These are phyloP conservation scores for Scomber scombrus DNA, from an alignment of 2,113 vertebrate species.

Conservation along the genomic window DNA sequence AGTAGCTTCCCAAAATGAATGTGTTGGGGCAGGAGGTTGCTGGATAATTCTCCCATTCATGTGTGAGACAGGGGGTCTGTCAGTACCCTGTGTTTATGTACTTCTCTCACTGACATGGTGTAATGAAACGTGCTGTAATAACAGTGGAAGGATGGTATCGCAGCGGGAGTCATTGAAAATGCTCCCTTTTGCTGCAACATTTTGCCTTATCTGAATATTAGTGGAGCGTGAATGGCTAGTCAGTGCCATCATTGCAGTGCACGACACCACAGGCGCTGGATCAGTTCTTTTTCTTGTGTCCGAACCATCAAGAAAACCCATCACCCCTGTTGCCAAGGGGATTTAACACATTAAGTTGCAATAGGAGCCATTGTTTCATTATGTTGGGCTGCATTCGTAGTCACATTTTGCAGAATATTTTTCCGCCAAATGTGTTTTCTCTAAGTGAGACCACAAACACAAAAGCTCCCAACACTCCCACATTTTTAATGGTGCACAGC, in stretches of 20 bases:
- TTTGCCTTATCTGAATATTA: conserved; percentile 69
- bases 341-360: conserved; percentile 26
- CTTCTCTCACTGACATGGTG: conserved; percentile 72
- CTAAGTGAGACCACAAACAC: conserved; percentile 14
- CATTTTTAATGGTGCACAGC: conserved; percentile 36
- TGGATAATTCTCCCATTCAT: conserved; percentile 69
- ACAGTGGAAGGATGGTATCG: conserved; percentile 75
- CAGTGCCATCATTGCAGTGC: conserved; percentile 6
- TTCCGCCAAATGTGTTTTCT: conserved; percentile 26
- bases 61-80: conserved; percentile 69
- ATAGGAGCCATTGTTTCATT: conserved; percentile 48
- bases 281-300: conserved; percentile 2
- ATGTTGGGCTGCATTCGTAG: conserved; percentile 3
- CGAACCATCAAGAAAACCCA: conserved; percentile 18
- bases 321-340: conserved; percentile 37
- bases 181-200: conserved; percentile 56
- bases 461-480: conserved; percentile 57
- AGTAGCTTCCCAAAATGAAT: conserved; percentile 45
- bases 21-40: conserved; percentile 29
- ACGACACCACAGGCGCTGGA: not conserved
- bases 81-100: conserved; percentile 78
- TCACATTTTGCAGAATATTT: conserved; percentile 10
- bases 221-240: conserved; percentile 57
- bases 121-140: conserved; percentile 81
- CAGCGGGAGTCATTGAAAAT: conserved; percentile 76